These are phyloP conservation scores for Anagrus nilaparvatae DNA, from an alignment of 1,140 invertebrate species.

Conservation along the genomic window DNA sequence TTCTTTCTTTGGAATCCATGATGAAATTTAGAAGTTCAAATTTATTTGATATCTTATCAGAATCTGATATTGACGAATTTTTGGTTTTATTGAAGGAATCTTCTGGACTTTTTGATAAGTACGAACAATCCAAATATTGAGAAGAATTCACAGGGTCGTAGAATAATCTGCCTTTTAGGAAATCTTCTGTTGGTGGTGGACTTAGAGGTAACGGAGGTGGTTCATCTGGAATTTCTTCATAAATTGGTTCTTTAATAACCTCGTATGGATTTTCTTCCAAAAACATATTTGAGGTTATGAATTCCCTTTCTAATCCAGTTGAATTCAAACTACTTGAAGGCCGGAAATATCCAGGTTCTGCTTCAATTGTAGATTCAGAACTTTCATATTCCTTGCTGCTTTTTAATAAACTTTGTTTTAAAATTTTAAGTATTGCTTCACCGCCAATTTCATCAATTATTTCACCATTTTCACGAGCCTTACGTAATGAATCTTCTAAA, in stretches of 20 bases:
- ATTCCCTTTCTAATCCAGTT: conserved; percentile 20
- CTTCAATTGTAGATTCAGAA: conserved; percentile 29
- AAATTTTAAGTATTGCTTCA: conserved; percentile 35
- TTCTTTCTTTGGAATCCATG: conserved; percentile 58
- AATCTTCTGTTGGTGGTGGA: conserved; percentile 50
- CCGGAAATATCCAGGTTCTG: conserved; percentile 30
- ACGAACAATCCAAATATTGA: conserved; percentile 66
- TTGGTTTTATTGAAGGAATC: conserved; percentile 28
- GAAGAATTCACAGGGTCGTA: conserved; percentile 49
- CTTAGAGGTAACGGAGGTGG: conserved; percentile 65
- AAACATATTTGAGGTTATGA: conserved; percentile 31
- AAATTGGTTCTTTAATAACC: conserved; percentile 74
- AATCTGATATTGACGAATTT: conserved; percentile 14
- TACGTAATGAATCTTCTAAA: conserved; percentile 36
- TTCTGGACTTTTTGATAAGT: conserved; percentile 30
- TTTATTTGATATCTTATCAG: conserved; percentile 55
- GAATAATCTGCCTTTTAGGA: conserved; percentile 33
- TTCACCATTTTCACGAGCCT: conserved; percentile 35
- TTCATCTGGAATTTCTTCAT: conserved; percentile 75
- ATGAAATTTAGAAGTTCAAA: conserved; percentile 82
- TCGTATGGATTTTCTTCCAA: conserved; percentile 64
- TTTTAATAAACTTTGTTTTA: conserved; percentile 36
- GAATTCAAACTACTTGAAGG: conserved; percentile 39
- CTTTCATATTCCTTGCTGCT: conserved; percentile 32
- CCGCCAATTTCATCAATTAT: conserved; percentile 36